A percentile compares a stretch with the other conserved stretches of the same genome.
phyloP scores from a whole-genome alignment of 2,113 vertebrate genomes.

The Anguilla japonica region DNA sequence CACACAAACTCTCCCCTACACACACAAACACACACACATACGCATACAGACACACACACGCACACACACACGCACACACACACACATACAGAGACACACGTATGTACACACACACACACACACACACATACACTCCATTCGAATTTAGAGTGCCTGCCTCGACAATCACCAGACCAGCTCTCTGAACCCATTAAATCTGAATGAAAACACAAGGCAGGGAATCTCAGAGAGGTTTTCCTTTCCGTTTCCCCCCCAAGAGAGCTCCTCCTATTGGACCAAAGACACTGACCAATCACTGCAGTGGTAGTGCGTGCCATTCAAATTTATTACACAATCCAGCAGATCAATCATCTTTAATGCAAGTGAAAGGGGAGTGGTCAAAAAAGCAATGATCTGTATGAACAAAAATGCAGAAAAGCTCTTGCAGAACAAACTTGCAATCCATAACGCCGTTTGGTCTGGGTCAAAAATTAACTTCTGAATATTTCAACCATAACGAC shows the following conservation, averaged over 20 bases:
- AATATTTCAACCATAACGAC: not conserved
- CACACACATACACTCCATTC: no score
- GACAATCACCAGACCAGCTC: no score
- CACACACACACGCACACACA: not conserved
- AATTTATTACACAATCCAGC: not conserved
- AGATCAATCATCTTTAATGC: not conserved
- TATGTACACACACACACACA: no score
- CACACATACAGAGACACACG: not conserved
- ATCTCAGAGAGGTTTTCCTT: not conserved
- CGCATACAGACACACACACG: not conserved
- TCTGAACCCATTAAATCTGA: no score
- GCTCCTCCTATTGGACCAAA: not conserved
- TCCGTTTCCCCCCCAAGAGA: not conserved
- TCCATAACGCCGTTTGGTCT: not conserved
- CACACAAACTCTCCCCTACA: no score
- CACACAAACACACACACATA: no score
- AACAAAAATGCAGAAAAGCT: not conserved
- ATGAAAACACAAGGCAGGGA: no score
- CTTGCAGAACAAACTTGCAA: not conserved
- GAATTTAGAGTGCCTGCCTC: no score
- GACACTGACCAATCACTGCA: not conserved
- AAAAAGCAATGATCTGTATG: not conserved
- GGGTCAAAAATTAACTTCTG: not conserved
- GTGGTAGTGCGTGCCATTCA: not conserved
- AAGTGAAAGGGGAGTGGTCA: not conserved